A percentile compares a stretch with the other conserved stretches of the same genome.
These are phyloP conservation scores for Danio jaintianensis DNA, from an alignment of 2,797 vertebrate species.

Conservation along the genomic window DNA sequence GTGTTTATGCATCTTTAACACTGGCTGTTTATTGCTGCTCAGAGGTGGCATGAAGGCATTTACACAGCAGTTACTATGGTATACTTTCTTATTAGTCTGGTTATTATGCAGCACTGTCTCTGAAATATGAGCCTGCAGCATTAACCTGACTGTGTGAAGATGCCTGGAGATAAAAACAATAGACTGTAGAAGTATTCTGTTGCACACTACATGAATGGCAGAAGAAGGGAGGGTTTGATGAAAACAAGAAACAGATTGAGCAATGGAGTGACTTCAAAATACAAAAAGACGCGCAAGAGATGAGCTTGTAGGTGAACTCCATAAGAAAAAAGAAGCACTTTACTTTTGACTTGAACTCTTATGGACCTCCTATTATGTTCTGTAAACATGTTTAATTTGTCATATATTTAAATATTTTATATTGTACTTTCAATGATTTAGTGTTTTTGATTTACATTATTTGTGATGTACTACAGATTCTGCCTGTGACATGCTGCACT, in stretches of 20 bases:
- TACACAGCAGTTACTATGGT: no score
- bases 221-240: neutral
- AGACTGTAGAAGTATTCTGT: neutral
- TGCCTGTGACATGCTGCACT: neutral
- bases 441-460: neutral
- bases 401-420: slow-evolving; percentile 11
- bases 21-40: no score
- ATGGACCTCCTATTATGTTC: neutral
- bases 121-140: no score
- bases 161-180: neutral
- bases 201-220: neutral
- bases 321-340: neutral
- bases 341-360: slow-evolving; percentile 57
- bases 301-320: neutral
- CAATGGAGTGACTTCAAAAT: neutral
- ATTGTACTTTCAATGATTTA: slow-evolving; percentile 21
- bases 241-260: neutral
- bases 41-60: no score
- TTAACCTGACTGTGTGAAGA: no score
- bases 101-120: no score
- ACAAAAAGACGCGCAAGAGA: neutral
- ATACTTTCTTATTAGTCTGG: no score
- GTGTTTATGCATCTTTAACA: no score
- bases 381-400: neutral
- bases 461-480: neutral